phyloP scores from a whole-genome alignment of 2,888 invertebrate species.

The Rhaphigaster nebulosa region DNA sequence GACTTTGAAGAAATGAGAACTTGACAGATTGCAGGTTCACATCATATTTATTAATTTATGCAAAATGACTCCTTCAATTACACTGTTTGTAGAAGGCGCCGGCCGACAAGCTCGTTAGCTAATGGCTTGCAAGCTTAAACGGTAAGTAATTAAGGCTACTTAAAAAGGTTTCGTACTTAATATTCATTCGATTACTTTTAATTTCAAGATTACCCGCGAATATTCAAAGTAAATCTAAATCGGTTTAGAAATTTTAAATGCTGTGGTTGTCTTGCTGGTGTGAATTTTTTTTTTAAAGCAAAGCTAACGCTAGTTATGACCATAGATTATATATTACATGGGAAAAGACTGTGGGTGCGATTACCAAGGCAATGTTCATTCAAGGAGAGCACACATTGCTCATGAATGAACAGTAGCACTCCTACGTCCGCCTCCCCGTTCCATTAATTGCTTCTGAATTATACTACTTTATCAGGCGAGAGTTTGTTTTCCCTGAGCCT shows the following conservation, averaged over 20 bases:
- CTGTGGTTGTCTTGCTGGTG: neutral
- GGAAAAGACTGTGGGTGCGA: neutral
- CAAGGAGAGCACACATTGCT: neutral
- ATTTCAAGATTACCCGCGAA: neutral
- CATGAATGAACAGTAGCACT: conserved; percentile 33
- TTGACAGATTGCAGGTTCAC: neutral
- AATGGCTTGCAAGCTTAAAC: neutral
- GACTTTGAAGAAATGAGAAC: conserved; percentile 3
- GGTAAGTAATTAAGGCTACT: neutral
- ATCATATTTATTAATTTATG: conserved; percentile 7
- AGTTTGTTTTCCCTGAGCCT: neutral
- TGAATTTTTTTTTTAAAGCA: neutral
- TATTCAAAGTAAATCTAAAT: neutral
- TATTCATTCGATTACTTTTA: conserved; percentile 9
- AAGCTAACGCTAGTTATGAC: neutral
- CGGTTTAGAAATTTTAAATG: conserved; percentile 3
- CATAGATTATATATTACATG: neutral
- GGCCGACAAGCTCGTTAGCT: neutral
- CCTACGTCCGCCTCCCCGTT: neutral
- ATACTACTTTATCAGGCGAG: conserved; percentile 33
- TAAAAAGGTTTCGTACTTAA: neutral
- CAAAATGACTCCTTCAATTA: conserved; percentile 25
- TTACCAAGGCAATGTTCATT: conserved; percentile 7
- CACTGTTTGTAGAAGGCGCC: neutral
- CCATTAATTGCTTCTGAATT: conserved; percentile 31